Conservation (phyloP, 2,113 vertebrate genomes). For the Psilopsiagon aurifrons region DNA sequence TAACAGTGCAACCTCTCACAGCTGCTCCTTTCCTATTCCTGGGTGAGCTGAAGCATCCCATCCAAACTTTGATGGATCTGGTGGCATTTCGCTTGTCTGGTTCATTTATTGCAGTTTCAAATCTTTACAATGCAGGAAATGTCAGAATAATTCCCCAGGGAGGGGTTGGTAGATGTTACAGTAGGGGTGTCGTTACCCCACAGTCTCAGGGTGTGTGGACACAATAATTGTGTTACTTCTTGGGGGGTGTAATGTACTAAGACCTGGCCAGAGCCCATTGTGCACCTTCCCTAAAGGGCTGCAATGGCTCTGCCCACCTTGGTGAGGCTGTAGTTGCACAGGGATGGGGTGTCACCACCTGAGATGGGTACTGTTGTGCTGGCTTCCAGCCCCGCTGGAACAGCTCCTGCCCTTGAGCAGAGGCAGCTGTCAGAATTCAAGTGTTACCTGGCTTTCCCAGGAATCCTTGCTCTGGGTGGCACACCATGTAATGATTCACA, state of each 20-base stretch:
- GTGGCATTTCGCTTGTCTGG: not conserved
- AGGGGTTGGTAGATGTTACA: rapidly evolving
- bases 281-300: not conserved
- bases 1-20: not conserved
- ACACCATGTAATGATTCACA: not conserved
- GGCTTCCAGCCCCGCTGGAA: not conserved
- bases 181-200: not conserved
- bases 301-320: not conserved
- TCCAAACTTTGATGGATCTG: not conserved
- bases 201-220: not conserved
- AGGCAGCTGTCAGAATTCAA: rapidly evolving
- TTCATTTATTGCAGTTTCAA: not conserved
- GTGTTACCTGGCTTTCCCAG: not conserved
- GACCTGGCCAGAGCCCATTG: not conserved
- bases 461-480: not conserved
- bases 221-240: not conserved
- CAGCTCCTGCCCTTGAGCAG: not conserved
- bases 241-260: not conserved
- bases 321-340: not conserved
- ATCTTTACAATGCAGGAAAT: not conserved
- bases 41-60: not conserved
- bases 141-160: not conserved
- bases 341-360: not conserved
- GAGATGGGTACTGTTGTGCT: not conserved
- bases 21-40: not conserved